phyloP scores from a whole-genome alignment of 2,113 vertebrate genomes.

The Tetrax tetrax region DNA sequence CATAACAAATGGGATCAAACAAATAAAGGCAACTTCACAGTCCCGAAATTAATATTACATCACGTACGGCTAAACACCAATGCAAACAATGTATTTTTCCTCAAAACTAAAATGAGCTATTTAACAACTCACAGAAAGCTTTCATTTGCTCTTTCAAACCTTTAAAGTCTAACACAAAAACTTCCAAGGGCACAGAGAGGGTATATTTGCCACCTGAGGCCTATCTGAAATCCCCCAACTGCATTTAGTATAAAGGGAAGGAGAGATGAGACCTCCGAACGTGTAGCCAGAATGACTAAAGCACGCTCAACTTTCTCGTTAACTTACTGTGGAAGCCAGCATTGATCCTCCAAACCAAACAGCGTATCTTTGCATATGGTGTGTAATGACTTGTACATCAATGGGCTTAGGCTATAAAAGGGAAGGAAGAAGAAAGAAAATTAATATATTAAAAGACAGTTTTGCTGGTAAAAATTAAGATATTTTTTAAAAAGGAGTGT shows the following conservation, averaged over 20 bases:
- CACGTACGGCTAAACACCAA: background rate
- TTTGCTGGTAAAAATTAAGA: background rate
- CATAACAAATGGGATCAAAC: background rate
- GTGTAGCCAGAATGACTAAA: background rate
- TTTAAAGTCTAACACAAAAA: background rate
- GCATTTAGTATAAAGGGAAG: background rate
- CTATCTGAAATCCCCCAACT: background rate
- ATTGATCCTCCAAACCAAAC: constrained; percentile 99
- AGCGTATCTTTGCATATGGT: constrained; percentile 98
- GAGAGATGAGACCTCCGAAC: background rate
- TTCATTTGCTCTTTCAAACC: background rate
- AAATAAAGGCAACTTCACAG: background rate
- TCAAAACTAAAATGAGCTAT: background rate
- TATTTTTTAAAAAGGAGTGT: background rate
- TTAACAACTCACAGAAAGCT: background rate
- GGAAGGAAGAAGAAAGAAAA: background rate
- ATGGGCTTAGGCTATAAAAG: constrained; percentile 92
- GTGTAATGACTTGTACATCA: constrained; percentile 96
- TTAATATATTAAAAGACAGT: background rate
- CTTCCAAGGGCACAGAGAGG: background rate
- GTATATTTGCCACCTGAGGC: background rate
- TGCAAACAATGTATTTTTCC: background rate
- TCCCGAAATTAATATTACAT: background rate
- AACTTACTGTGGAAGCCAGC: constrained; percentile 95
- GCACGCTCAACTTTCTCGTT: background rate